Conservation (phyloP, 2,888 invertebrate genomes). For the Ichneumoninae sp. region DNA sequence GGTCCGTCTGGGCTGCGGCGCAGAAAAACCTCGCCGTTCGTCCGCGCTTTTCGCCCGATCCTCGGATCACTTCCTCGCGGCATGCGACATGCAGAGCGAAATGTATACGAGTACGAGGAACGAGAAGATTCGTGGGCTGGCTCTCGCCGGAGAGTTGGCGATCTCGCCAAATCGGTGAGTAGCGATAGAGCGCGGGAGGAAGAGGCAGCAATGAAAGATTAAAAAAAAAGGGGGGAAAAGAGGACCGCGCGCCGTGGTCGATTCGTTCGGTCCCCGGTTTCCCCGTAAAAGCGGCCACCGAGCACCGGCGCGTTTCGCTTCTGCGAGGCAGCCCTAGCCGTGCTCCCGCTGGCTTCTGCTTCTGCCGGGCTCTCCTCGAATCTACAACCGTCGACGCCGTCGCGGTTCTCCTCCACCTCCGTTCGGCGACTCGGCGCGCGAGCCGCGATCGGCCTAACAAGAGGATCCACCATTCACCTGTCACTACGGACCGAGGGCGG, state of each 20-base stretch:
- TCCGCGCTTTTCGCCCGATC: constrained; percentile 41
- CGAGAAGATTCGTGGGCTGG: neutral
- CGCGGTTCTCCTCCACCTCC: constrained; percentile 61
- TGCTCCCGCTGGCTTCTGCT: constrained; percentile 53
- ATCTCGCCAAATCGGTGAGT: constrained; percentile 56
- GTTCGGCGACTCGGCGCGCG: constrained; percentile 36
- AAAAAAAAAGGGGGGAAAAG: constrained; percentile 27
- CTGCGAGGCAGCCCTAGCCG: constrained; percentile 1
- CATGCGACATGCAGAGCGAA: constrained; percentile 4
- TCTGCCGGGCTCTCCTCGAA: constrained; percentile 60
- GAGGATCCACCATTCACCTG: constrained; percentile 84
- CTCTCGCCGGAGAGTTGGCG: constrained; percentile 23
- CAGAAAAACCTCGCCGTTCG: constrained; percentile 22
- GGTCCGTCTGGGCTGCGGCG: constrained; percentile 18
- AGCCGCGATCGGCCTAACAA: constrained; percentile 79
- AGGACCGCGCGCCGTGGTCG: constrained; percentile 60
- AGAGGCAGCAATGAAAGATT: constrained; percentile 24
- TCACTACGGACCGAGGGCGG: constrained; percentile 82
- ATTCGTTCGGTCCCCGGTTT: constrained; percentile 67
- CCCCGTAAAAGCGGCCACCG: constrained; percentile 69
- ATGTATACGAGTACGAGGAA: constrained; percentile 38
- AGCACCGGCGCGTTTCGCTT: constrained; percentile 8
- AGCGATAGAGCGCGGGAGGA: constrained; percentile 47
- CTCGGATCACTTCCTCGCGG: constrained; percentile 39
- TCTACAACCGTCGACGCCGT: constrained; percentile 55